These are phyloP conservation scores for Drosophila anomalata DNA, from an alignment of 2,888 invertebrate species.

Conservation along the genomic window DNA sequence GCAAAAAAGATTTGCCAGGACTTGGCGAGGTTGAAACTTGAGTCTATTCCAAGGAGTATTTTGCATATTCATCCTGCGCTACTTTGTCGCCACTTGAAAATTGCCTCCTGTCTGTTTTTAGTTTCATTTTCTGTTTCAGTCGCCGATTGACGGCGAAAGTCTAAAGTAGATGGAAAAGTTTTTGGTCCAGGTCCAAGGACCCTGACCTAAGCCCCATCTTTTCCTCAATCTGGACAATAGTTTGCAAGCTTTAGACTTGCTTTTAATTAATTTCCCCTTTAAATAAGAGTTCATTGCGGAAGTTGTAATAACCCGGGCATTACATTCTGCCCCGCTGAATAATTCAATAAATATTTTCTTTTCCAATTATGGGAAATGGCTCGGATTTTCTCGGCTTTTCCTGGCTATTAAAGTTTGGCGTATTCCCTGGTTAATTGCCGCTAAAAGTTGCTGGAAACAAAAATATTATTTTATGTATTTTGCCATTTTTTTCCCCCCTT, in stretches of 20 bases:
- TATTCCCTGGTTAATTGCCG: conserved; percentile 65
- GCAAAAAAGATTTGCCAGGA: conserved; percentile 4
- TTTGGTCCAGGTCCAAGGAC: conserved; percentile 13
- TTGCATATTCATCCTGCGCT: conserved; percentile 73
- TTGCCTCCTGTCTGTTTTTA: conserved; percentile 27
- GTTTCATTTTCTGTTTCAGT: conserved; percentile 29
- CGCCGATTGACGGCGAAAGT: conserved; percentile 33
- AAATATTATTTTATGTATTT: conserved; percentile 75
- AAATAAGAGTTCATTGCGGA: conserved; percentile 31
- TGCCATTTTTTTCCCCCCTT: not conserved
- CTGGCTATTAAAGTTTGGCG: conserved; percentile 42
- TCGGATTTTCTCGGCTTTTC: conserved; percentile 28
- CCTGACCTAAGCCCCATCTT: not conserved
- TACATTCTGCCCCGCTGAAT: conserved; percentile 55
- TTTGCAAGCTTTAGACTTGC: conserved; percentile 16
- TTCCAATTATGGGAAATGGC: conserved; percentile 38
- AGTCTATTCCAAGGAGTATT: conserved; percentile 44
- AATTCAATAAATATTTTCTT: conserved; percentile 72
- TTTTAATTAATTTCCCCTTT: conserved; percentile 24
- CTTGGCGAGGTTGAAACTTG: conserved; percentile 41
- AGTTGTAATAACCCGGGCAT: conserved; percentile 41
- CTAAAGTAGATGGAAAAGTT: conserved; percentile 38
- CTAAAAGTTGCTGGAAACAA: conserved; percentile 66
- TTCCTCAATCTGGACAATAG: conserved; percentile 10
- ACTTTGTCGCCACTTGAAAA: conserved; percentile 68